These are phyloP conservation scores for Phoxinus dragarum DNA, from an alignment of 2,797 vertebrate genomes.

Conservation along the genomic window DNA sequence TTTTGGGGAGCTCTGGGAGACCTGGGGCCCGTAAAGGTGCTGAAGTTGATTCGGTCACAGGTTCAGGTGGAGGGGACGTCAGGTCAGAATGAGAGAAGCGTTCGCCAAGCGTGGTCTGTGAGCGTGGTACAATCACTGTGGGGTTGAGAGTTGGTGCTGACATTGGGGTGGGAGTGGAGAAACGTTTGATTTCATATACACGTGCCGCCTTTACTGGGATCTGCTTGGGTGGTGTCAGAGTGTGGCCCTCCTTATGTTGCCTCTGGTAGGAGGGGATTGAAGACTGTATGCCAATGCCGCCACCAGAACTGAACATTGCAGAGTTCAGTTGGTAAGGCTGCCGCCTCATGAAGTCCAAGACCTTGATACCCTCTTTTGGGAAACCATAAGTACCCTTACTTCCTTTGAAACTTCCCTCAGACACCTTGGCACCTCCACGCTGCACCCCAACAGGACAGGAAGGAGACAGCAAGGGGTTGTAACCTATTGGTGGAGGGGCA, in stretches of 20 bases:
- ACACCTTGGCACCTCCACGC: constrained; percentile 77
- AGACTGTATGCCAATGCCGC: constrained; percentile 69
- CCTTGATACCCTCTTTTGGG: constrained; percentile 90
- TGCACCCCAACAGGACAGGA: constrained; percentile 89
- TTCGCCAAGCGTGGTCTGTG: constrained; percentile 91
- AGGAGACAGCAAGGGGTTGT: constrained; percentile 92
- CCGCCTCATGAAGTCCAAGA: constrained; percentile 92
- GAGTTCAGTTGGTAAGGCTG: constrained; percentile 97
- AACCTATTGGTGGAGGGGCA: constrained; percentile 96
- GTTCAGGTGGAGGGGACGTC: constrained; percentile 71
- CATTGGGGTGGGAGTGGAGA: constrained; percentile 94
- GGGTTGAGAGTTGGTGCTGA: constrained; percentile 85
- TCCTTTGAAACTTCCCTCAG: constrained; percentile 74
- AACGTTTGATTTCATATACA: constrained; percentile 93
- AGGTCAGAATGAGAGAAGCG: constrained; percentile 83
- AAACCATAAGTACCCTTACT: constrained; percentile 69
- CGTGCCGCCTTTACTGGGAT: constrained; percentile 86
- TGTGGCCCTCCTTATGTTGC: constrained; percentile 69
- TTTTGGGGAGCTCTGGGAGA: constrained; percentile 75
- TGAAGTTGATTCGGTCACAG: constrained; percentile 49
- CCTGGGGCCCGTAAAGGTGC: constrained; percentile 59
- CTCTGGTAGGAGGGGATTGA: constrained; percentile 73
- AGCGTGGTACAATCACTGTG: constrained; percentile 88
- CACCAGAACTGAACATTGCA: constrained; percentile 95
- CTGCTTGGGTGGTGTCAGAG: constrained; percentile 80